Percentiles rank a stretch among this genome's conserved stretches.
These are phyloP conservation scores for Columba livia DNA, from an alignment of 2,113 vertebrate species.

Conservation along the genomic window DNA sequence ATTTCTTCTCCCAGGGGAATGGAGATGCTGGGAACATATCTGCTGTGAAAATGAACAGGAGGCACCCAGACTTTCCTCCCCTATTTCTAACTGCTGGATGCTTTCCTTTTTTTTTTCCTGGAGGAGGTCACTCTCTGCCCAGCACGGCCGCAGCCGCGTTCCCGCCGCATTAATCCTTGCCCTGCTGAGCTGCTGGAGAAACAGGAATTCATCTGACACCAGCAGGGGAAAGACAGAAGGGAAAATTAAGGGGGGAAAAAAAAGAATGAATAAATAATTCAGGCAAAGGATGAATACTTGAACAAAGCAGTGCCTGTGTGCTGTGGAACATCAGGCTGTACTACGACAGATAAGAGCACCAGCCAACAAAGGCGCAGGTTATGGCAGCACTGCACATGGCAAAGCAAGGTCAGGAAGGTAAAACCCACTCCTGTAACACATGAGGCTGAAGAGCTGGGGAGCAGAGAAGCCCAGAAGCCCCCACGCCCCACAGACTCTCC, in stretches of 20 bases:
- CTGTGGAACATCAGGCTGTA: not conserved
- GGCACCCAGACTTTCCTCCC: not conserved
- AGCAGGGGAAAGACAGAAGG: constrained; percentile 62
- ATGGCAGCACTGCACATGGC: not conserved
- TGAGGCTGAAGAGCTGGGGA: constrained; percentile 21
- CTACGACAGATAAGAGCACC: not conserved
- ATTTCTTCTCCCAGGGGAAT: not conserved
- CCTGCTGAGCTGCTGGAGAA: constrained; percentile 67
- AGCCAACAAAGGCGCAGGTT: not conserved
- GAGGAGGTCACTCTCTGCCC: constrained; percentile 50
- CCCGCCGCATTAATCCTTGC: constrained; percentile 61
- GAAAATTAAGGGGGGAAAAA: constrained; percentile 54
- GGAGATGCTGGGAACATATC: not conserved
- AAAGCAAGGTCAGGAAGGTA: not conserved
- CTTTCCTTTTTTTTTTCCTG: constrained; percentile 43
- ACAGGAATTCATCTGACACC: constrained; percentile 67
- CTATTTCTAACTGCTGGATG: constrained; percentile 32
- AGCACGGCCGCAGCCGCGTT: not conserved
- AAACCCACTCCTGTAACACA: not conserved
- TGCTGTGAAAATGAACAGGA: constrained; percentile 38
- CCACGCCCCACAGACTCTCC: not conserved
- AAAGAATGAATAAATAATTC: constrained; percentile 70
- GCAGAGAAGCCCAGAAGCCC: not conserved
- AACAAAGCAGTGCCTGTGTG: constrained; percentile 27
- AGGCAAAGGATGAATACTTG: constrained; percentile 41